phyloP scores from a whole-genome alignment of 2,113 vertebrate genomes.

The Cochlearius cochlearius region DNA sequence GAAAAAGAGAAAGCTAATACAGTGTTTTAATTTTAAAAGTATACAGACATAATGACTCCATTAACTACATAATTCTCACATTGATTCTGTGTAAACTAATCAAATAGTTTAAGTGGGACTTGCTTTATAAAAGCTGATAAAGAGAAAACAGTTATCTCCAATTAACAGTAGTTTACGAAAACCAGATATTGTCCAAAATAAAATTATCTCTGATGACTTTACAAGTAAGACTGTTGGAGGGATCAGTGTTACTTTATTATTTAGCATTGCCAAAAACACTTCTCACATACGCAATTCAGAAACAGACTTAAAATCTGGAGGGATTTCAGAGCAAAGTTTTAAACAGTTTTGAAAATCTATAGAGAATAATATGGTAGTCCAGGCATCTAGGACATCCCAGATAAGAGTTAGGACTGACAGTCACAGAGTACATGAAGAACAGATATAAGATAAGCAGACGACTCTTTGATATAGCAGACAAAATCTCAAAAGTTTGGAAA shows the following conservation, averaged over 20 bases:
- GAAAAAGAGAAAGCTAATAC: background rate
- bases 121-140: background rate
- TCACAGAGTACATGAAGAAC: background rate
- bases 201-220: background rate
- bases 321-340: background rate
- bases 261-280: background rate
- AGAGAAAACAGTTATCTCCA: background rate
- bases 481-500: background rate
- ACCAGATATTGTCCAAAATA: background rate
- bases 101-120: background rate
- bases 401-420: background rate
- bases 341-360: background rate
- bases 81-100: background rate
- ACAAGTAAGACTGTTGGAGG: background rate
- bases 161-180: background rate
- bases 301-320: background rate
- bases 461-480: background rate
- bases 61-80: background rate
- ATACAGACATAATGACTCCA: background rate
- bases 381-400: background rate
- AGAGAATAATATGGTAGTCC: background rate
- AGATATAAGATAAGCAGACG: background rate
- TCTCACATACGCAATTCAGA: background rate
- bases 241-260: background rate
- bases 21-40: background rate